Conservation (phyloP, 2,888 invertebrate genomes). For the Schizotus pectinicornis region DNA sequence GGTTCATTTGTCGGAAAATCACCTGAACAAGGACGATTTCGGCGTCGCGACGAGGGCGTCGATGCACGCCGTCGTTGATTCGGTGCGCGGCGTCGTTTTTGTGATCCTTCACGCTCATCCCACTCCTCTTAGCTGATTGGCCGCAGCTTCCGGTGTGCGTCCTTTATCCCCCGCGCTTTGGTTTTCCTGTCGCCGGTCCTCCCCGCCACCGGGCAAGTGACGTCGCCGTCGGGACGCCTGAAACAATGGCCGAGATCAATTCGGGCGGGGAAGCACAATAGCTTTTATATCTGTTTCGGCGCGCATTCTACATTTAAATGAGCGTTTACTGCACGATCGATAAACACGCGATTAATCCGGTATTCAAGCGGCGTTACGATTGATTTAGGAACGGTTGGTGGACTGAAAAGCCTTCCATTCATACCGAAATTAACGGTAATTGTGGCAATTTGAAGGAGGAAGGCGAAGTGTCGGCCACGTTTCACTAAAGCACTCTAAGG, state of each 20-base stretch:
- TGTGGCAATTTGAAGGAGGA: too few relatives aligned
- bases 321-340: slow-evolving; percentile 31
- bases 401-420: too few relatives aligned
- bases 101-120: slow-evolving; percentile 33
- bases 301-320: slow-evolving; percentile 20
- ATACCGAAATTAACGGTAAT: too few relatives aligned
- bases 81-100: slow-evolving; percentile 31
- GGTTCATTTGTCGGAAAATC: neutral
- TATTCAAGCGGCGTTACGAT: slow-evolving; percentile 31
- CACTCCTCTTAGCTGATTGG: slow-evolving; percentile 45
- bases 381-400: slow-evolving; percentile 25
- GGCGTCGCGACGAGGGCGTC: slow-evolving; percentile 13
- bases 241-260: slow-evolving; percentile 37
- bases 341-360: slow-evolving; percentile 31
- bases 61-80: slow-evolving; percentile 30
- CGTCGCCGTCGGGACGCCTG: slow-evolving; percentile 45
- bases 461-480: too few relatives aligned
- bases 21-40: slow-evolving; percentile 35
- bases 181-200: slow-evolving; percentile 6
- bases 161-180: slow-evolving; percentile 33
- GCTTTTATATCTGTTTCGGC: slow-evolving; percentile 11
- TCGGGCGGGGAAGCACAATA: neutral
- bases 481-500: neutral
- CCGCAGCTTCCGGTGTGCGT: slow-evolving; percentile 50
- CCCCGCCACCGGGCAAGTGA: slow-evolving; percentile 34